Base-by-base conservation (phyloP, 2,888 invertebrate species). In the Cryptophagus acutangulus region DNA sequence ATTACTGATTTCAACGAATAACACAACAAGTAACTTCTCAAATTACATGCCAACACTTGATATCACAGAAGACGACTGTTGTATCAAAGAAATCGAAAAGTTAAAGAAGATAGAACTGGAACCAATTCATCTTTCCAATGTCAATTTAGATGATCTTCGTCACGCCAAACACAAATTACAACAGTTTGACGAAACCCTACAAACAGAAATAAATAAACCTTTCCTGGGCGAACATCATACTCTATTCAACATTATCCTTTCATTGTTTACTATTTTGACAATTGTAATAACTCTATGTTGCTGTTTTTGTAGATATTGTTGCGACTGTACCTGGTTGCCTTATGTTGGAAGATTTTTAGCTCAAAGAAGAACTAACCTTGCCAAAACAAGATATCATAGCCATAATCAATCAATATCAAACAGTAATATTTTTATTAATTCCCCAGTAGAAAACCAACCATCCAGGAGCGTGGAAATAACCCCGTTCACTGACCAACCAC, bases 111-210 rank as follows among this genome's bases (percentile, higher is more conserved):
- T 39, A 2, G 12, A 31, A n/a, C 17, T 50, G 6, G 36, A 43
- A 35, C 41, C 47, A 14, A 38, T 43, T 17, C 38, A 39, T n/a
- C 36, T 37, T 16, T 43, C 29, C 5, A 48, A 50, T 17, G 36
- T 48, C 8, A 41, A 50, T 17, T 17, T 47, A 9, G 34, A 34
- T 10, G 50, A 53, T 5, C 15, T 52, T 8, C 35, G 38, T 25
- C 46, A 43, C 12, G 44, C 46, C 5, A 39, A 38, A 34, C 49
- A 49, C 17, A 48, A 54, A 30, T 30, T 51, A 3, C 29, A 45
- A 14, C 43, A 49, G 14, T 43, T 51, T 17, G 45, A 49, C n/a
- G 37, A 49, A 25, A 34, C 43, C 8, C 14, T 51, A 1, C 41
- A 44, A 6, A 36, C 45, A 13, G 37, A 42, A 17, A 28, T 51